Percentiles rank a stretch among this genome's conserved stretches.
Conservation (phyloP, 2,113 vertebrate genomes). For the Lepus timidus region DNA sequence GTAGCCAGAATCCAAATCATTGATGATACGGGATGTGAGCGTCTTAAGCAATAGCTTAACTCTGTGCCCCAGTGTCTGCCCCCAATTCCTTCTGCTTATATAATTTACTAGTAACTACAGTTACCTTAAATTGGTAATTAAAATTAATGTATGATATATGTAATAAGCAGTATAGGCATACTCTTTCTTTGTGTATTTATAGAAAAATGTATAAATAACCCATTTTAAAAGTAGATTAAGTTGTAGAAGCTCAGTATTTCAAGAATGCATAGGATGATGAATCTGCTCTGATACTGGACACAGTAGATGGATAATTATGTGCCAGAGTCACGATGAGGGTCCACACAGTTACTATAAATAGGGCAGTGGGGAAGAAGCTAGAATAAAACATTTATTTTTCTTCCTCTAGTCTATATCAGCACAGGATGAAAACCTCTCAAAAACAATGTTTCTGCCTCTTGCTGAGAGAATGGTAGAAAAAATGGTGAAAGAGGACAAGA, state of each 20-base stretch:
- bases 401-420: conserved; percentile 95
- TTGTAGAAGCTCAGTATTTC: conserved; percentile 1
- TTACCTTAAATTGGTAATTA: conserved; percentile 25
- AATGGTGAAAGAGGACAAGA: conserved; percentile 99
- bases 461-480: conserved; percentile 99
- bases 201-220: conserved; percentile 24
- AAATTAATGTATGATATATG: not conserved
- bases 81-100: not conserved
- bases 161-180: not conserved
- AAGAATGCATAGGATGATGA: not conserved
- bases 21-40: too few species aligned
- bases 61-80: too few species aligned
- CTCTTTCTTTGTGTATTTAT: not conserved
- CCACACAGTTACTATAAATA: not conserved
- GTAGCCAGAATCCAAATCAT: too few species aligned
- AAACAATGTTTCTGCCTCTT: conserved; percentile 98
- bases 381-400: conserved; percentile 63
- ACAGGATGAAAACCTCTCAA: conserved; percentile 97
- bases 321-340: not conserved
- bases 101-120: not conserved
- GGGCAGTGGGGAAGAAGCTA: not conserved
- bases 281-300: not conserved
- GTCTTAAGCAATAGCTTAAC: too few species aligned
- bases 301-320: not conserved
- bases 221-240: conserved; percentile 15